phyloP scores from a whole-genome alignment of 1,140 invertebrate genomes.

The Pseudoatta argentina region DNA sequence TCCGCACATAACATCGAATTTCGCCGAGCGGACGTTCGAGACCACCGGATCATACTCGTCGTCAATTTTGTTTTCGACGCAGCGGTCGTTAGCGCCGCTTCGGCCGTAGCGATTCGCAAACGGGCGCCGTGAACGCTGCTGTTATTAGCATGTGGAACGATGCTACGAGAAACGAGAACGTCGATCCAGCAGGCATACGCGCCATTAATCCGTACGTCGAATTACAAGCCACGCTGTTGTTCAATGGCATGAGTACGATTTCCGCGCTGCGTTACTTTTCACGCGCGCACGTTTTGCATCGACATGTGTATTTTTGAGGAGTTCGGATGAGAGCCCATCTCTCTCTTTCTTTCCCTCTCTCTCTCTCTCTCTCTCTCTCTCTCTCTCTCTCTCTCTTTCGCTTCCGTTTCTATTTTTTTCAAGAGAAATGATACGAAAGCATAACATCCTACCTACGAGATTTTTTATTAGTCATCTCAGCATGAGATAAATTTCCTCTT shows the following conservation, averaged over 20 bases:
- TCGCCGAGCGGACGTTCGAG: conserved; percentile 66
- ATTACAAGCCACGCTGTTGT: conserved; percentile 58
- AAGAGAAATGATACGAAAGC: not conserved
- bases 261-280: conserved; percentile 63
- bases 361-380: not conserved
- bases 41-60: conserved; percentile 21
- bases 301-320: conserved; percentile 12
- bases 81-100: conserved; percentile 39
- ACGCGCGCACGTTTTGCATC: conserved; percentile 14
- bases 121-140: conserved; percentile 36
- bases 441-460: not conserved
- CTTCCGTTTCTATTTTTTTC: not conserved
- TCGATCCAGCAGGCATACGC: conserved; percentile 61
- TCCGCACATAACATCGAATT: conserved; percentile 80
- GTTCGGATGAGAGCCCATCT: not conserved
- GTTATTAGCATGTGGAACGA: conserved; percentile 64
- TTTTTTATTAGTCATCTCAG: not conserved
- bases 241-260: conserved; percentile 59
- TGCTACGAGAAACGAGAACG: conserved; percentile 59
- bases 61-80: conserved; percentile 60
- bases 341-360: not conserved
- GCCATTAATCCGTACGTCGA: conserved; percentile 63
- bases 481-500: not conserved
- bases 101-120: conserved; percentile 42
- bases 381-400: no score